Conservation (phyloP, 2,113 vertebrate genomes). For the Indicator maculatus region DNA sequence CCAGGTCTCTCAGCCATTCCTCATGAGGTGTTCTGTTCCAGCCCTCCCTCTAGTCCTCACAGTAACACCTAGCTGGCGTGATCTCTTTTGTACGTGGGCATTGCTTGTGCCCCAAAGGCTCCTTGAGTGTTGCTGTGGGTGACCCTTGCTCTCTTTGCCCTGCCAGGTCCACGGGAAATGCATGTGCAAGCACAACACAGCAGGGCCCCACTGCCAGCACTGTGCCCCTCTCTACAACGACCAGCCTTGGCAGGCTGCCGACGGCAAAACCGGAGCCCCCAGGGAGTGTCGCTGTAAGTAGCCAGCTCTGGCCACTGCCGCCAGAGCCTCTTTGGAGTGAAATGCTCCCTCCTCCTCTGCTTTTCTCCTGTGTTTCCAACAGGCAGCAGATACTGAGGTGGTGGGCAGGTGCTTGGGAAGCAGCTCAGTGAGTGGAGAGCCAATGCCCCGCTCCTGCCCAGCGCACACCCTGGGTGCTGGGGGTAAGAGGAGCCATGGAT, state of each 20-base stretch:
- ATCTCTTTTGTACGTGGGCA: neutral
- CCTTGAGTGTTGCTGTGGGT: neutral
- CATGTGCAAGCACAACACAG: slow-evolving; percentile 95
- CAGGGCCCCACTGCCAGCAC: slow-evolving; percentile 89
- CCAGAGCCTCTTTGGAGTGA: neutral
- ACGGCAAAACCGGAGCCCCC: slow-evolving; percentile 88
- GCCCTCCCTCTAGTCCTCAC: neutral
- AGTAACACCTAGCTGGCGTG: fast-evolving
- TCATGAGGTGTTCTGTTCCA: neutral
- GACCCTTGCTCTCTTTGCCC: slow-evolving; percentile 27
- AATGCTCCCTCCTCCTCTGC: neutral
- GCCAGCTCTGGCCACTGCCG: neutral
- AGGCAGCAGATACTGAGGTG: neutral
- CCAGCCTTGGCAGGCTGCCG: slow-evolving; percentile 92
- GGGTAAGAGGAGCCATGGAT: fast-evolving
- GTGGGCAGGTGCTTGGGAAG: neutral
- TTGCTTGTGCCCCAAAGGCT: neutral
- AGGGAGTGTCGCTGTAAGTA: slow-evolving; percentile 91
- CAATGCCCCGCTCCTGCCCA: fast-evolving
- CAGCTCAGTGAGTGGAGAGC: neutral
- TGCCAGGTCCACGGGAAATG: slow-evolving; percentile 92
- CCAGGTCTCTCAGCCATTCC: no score
- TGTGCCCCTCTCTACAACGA: slow-evolving; percentile 91
- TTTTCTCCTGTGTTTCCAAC: neutral
- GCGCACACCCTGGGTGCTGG: fast-evolving